Conservation (phyloP, 2,797 vertebrate genomes). For the Emydoidea blandingii region DNA sequence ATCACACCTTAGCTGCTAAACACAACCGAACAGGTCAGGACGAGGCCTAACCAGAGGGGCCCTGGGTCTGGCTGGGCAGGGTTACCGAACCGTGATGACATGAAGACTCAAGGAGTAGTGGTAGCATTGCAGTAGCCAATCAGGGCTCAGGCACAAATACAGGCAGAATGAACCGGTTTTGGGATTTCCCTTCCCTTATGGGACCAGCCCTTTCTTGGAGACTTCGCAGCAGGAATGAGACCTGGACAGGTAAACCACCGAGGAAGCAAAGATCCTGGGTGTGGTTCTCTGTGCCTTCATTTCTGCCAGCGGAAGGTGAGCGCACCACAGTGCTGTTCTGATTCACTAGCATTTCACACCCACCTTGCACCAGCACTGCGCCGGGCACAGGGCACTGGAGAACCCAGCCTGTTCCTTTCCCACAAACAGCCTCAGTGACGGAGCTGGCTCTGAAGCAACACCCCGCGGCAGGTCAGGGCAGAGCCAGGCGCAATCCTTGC, state of each 20-base stretch:
- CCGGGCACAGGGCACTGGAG: neutral
- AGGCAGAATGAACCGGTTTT: neutral
- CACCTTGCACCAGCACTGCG: rapidly evolving
- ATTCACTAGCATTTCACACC: neutral
- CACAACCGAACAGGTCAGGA: neutral
- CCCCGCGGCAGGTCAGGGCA: neutral
- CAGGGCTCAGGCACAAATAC: neutral
- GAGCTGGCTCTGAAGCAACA: neutral
- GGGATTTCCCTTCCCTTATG: neutral
- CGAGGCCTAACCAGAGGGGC: neutral
- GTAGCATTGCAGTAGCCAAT: neutral
- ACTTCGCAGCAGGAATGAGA: neutral
- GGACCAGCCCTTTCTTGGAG: neutral
- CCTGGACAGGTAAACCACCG: neutral
- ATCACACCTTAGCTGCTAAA: neutral
- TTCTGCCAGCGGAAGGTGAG: too few relatives aligned
- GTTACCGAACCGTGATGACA: too few relatives aligned
- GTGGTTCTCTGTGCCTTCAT: too few relatives aligned
- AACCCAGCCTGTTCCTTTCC: neutral
- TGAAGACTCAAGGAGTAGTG: neutral
- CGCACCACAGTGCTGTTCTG: neutral
- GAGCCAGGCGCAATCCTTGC: neutral
- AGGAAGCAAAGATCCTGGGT: neutral
- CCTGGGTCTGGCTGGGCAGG: neutral
- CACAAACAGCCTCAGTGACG: neutral